A percentile compares a stretch with the other conserved stretches of the same genome.
phyloP scores from a whole-genome alignment of 1,140 invertebrate species.

The Drosophila insularis region DNA sequence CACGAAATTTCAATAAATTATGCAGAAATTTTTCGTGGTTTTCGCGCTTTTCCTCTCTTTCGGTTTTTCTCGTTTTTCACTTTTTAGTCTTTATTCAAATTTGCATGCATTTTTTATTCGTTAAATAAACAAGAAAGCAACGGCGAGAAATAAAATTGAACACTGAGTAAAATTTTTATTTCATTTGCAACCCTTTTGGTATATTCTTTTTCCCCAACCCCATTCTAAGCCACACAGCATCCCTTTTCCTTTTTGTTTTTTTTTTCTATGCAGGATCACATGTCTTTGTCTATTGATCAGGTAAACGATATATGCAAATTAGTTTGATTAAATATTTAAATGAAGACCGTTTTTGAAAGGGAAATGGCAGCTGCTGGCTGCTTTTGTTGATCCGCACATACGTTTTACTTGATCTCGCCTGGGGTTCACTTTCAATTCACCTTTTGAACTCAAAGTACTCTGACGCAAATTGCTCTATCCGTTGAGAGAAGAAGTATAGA shows the following conservation, averaged over 20 bases:
- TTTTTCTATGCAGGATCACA: slow-evolving; percentile 23
- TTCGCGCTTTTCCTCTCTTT: slow-evolving; percentile 63
- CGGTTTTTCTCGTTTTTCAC: slow-evolving; percentile 53
- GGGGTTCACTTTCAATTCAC: slow-evolving; percentile 49
- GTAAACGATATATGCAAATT: slow-evolving; percentile 76
- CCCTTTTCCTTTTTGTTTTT: slow-evolving; percentile 8
- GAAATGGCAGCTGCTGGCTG: slow-evolving; percentile 53
- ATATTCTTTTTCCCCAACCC: neutral
- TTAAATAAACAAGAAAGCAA: slow-evolving; percentile 49
- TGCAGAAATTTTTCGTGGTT: slow-evolving; percentile 75
- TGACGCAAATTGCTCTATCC: slow-evolving; percentile 34
- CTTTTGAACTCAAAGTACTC: slow-evolving; percentile 51
- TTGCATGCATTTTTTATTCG: slow-evolving; percentile 75
- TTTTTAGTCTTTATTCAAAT: slow-evolving; percentile 64
- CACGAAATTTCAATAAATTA: slow-evolving; percentile 80
- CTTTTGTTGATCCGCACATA: neutral
- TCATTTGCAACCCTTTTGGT: slow-evolving; percentile 4
- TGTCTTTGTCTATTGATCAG: slow-evolving; percentile 68
- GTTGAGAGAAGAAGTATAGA: neutral
- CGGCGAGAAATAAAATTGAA: slow-evolving; percentile 36
- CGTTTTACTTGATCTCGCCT: neutral
- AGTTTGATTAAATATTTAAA: slow-evolving; percentile 78
- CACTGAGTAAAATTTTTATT: slow-evolving; percentile 47
- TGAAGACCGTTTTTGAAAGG: slow-evolving; percentile 40
- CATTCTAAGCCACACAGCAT: slow-evolving; percentile 38